Evolutionary conservation across 1,140 invertebrate genomes (phyloP), one percentile per base, ranked within the genome.

Genomic region (Heterodera carotae): DNA sequence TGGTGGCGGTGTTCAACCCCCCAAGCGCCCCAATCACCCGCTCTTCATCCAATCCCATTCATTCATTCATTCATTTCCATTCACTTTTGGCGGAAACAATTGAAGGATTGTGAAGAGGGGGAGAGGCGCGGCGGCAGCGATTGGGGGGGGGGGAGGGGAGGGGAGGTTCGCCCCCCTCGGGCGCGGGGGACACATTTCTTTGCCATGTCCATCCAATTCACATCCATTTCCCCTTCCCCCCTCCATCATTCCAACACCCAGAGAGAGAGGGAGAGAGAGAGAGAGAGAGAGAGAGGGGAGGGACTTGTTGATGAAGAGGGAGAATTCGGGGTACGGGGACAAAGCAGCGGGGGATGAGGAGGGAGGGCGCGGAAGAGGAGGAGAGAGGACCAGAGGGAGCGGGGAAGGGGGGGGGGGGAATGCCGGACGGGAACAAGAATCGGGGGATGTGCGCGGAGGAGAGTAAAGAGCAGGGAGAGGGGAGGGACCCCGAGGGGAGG

Each of bases 1-100:
- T n/a, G 4, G 48, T 53, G 48, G 12, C 18, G 48, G 6, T 22
- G 48, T 53, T 53, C 18, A 18, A 18, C 18, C 48, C 48, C 48
- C n/a, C n/a, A n/a, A n/a, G n/a, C n/a, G n/a, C n/a, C 15, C 12
- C 18, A 53, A 53, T 53, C 48, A 53, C 48, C 48, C 48, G 10
- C 48, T 15, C 36, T 10, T 10, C 36, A 39, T 39, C 10, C 36
- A 39, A 39, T 39, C 48, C 48, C 48, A 53, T 53, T 22, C 48
- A 53, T 53, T 53, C 48, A 53, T 22, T 53, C 48, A 53, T 53
- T 53, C 39, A 43, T 43, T 43, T 43, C 39, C 48, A 53, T 53
- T 53, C 48, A 53, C 48, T 53, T 53, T 53, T 53, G 48, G 48
- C 48, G 48, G 48, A 53, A 53, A 53, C 48, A 53, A 53, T 53